Evolutionary conservation across 64 coral and sea anemone genomes (phyloP), one percentile per base, ranked within the genome.

Genomic region (Pocillopora verrucosa): DNA sequence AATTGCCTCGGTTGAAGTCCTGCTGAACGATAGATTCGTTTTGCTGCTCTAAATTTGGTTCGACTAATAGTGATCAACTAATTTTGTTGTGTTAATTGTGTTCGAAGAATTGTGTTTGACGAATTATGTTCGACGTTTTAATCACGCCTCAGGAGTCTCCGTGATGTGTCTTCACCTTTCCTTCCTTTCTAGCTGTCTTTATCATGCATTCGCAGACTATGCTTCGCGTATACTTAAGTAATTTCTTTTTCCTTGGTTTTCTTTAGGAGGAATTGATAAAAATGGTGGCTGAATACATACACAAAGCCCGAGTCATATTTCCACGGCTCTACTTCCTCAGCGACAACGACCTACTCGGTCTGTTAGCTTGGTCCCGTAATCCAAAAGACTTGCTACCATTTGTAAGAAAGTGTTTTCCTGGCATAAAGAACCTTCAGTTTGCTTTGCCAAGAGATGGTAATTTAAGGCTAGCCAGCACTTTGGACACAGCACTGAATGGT

Each of bases 401-500:
- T 72, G 93, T 98, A 16, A 94, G 88, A 57, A 98, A 95, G 59
- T 98, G 93, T 79, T 98, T 95, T 36, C 93, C 96, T 76, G 96
- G 88, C 34, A 91, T 98, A 64, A 79, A 81, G 34, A 89, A 88
- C 22, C 93, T 98, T 13, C 80, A 88, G 68, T 98, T 98, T 91
- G 65, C 80, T n/a, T 91, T 98, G 73, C 96, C 96, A 20, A 80
- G 82, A 67, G 96, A 98, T 65, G 85, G 87, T 0, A 87, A 59
- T n/a, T 22, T 88, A 16, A 83, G 80, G 25, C 73, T 94, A 11
- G 87, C 87, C 15, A 79, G 84, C 37, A 73, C 96, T 34, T 35
- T 98, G 56, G 96, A 98, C 77, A 82, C 91, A 60, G 96, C 96
- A 62, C 88, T 98, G 10, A 98, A 98, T 88, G 87, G 96, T 98